Evolutionary conservation across 1,140 invertebrate species (phyloP).

Genomic region (Drosophila sulfurigaster): DNA sequence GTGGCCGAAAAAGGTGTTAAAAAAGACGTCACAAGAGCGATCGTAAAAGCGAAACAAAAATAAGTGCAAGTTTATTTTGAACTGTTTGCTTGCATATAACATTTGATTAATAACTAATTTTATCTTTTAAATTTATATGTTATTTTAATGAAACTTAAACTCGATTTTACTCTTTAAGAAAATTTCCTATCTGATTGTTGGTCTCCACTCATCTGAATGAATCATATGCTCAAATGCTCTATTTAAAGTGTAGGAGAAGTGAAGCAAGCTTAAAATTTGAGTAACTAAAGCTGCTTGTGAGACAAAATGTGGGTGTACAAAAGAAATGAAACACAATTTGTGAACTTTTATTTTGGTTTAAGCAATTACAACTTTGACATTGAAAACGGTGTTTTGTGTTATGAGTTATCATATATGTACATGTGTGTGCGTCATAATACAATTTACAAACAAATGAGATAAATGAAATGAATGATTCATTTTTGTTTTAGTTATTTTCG

Average conservation of each 20-base stretch:
- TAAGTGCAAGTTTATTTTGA: conserved; percentile 15
- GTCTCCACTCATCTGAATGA: too few species aligned
- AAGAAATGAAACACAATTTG: conserved; percentile 36
- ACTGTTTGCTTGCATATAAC: too few species aligned
- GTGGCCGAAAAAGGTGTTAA: conserved; percentile 71
- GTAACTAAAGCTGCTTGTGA: conserved; percentile 19
- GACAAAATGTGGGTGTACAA: conserved; percentile 58
- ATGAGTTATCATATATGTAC: conserved; percentile 13
- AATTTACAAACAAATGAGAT: conserved; percentile 36
- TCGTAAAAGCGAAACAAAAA: conserved; percentile 17
- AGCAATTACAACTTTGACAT: conserved; percentile 72
- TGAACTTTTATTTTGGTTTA: conserved; percentile 25
- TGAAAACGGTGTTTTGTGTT: conserved; percentile 43
- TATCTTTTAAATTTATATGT: too few species aligned
- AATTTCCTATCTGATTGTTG: too few species aligned
- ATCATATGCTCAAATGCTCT: not conserved
- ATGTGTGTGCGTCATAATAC: conserved; percentile 42
- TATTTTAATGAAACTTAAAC: too few species aligned
- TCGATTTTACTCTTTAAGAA: too few species aligned
- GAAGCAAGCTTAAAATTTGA: conserved; percentile 2
- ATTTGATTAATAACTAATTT: too few species aligned
- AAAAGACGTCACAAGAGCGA: conserved; percentile 51
- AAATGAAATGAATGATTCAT: conserved; percentile 49
- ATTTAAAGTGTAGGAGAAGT: not conserved
- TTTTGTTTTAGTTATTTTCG: conserved; percentile 23